phyloP scores from a whole-genome alignment of 2,888 invertebrate species.

The Drosophila pseudotakahashii region DNA sequence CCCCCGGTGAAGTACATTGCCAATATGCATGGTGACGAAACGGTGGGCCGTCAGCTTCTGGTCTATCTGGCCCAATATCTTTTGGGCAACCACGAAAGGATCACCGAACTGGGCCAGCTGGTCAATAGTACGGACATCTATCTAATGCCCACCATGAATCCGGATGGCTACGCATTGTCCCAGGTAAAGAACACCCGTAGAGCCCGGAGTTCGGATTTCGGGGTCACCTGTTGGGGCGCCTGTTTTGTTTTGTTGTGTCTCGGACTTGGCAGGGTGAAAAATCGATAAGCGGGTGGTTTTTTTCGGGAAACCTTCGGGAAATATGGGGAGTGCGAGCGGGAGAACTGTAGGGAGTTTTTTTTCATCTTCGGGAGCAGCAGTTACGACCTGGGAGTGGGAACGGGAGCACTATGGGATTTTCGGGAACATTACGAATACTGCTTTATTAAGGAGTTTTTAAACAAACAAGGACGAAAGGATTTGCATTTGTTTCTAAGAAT shows the following conservation, averaged over 20 bases:
- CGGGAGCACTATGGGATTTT: not conserved
- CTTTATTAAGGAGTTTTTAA: too few species aligned
- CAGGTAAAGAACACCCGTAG: constrained; percentile 85
- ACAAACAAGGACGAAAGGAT: too few species aligned
- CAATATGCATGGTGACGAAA: constrained; percentile 98
- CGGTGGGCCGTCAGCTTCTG: constrained; percentile 93
- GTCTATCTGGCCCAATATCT: constrained; percentile 94
- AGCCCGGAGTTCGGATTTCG: too few species aligned
- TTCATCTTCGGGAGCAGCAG: not conserved
- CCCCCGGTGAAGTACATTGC: constrained; percentile 97
- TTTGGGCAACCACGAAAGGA: constrained; percentile 89
- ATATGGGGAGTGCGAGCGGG: not conserved
- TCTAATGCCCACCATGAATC: constrained; percentile 98
- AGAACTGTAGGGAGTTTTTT: not conserved
- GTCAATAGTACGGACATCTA: constrained; percentile 96
- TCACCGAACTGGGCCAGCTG: constrained; percentile 89
- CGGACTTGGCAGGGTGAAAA: constrained; percentile 43
- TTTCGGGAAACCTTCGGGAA: not conserved
- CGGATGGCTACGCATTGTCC: constrained; percentile 96
- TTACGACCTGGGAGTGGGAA: not conserved
- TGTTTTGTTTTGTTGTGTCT: constrained; percentile 1
- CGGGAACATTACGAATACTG: not conserved
- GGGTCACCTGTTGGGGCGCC: constrained; percentile 42
- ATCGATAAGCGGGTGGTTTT: constrained; percentile 50
- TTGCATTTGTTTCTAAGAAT: too few species aligned